Evolutionary conservation across 2,888 invertebrate genomes (phyloP), one percentile per base, ranked within the genome.

Genomic region (Drosophila antonietae): DNA sequence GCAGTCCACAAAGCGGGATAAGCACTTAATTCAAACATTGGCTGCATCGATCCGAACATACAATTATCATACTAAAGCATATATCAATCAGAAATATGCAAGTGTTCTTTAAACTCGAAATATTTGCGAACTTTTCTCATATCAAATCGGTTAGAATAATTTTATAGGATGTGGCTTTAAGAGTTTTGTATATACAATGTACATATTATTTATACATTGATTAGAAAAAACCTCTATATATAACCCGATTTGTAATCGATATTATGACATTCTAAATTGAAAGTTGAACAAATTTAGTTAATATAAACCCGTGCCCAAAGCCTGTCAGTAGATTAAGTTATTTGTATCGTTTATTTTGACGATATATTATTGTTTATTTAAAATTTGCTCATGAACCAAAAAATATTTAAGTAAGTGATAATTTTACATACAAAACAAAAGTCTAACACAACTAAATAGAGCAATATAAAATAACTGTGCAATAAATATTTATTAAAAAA

Each of bases 11-110:
- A 92, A 92, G 74, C 90, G 93, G 78, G 95, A 95, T 90, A 91
- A 93, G 52, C 92, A 93, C 60, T 93, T 96, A 71, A 94, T 95
- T 47, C 94, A 94, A 83, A 94, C 94, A 79, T 94, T 95, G 83
- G 95, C 95, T 72, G 93, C 94, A 77, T 95, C 95, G 80, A 95
- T 95, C 81, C 94, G 94, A 78, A 95, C 95, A 93, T 95, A 96
- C 85, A 95, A 95, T 79, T 95, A 96, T 92, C 96, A 96, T 93
- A 95, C 95, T 90, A 96, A 95, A 93, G 95, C 95, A 87, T 95
- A 95, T 88, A 95, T 96, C 92, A 95, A 95, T 93, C 95, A 95
- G 93, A 95, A 95, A 94, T 96, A 96, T 94, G 94, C 95, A 23
- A 90, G 84, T 83, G 92, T 93, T 71, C 92, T 93, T 78, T 93